These are phyloP conservation scores for Plagiodera versicolora DNA, from an alignment of 2,888 invertebrate species.

Conservation along the genomic window DNA sequence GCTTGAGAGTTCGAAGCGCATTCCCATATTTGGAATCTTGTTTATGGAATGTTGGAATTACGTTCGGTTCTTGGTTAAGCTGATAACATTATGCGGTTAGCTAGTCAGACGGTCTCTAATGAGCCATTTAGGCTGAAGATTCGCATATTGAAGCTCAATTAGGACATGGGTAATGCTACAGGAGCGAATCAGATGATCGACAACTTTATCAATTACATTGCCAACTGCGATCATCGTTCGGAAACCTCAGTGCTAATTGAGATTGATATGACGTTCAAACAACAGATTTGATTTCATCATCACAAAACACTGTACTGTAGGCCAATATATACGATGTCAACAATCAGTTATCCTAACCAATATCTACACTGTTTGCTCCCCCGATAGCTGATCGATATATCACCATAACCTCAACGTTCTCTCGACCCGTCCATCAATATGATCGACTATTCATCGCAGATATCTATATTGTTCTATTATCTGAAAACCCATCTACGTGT, in stretches of 20 bases:
- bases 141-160: background rate
- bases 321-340: background rate
- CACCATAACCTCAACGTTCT: background rate
- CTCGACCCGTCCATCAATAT: background rate
- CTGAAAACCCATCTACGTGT: no score
- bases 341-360: background rate
- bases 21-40: slow-evolving; percentile 13
- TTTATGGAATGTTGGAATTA: slow-evolving; percentile 20
- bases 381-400: background rate
- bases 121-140: background rate
- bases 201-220: no score
- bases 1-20: background rate
- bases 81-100: slow-evolving; percentile 24
- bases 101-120: background rate
- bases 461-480: background rate
- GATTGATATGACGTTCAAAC: background rate
- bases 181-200: no score
- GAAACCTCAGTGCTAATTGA: background rate
- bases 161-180: no score
- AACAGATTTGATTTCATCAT: background rate
- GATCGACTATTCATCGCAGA: background rate
- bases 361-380: background rate
- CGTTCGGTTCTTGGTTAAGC: slow-evolving; percentile 16
- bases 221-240: background rate
- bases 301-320: background rate